Evolutionary conservation across 2,113 vertebrate genomes (phyloP), one percentile per base, ranked within the genome.

Genomic region (Notothenia coriiceps): DNA sequence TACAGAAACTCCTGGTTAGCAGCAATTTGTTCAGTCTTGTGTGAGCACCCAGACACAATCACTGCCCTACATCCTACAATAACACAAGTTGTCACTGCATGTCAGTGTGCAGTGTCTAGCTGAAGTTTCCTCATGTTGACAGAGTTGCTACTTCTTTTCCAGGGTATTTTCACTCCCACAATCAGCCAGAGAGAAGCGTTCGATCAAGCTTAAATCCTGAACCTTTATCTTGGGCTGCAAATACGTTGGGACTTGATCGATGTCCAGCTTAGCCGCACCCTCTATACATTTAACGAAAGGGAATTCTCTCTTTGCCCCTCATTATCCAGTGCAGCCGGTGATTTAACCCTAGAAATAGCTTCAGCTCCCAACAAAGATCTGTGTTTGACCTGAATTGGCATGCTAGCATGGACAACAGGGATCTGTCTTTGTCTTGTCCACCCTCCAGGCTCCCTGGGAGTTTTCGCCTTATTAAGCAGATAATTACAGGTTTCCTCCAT

Each of bases 301-400:
- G 90, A 82, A 90, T 83, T 90, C 84, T 90, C 89, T 84, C 65
- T 85, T 52, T 77, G 76, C 74, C 68, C 52, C 57, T 82, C 78
- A 70, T 72, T 82, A 86, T 83, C 82, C 82, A 66, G 52, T 56
- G 49, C 47, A 77, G 72, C 15, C 84, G 63, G 63, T 13, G 81
- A 68, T 82, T 90, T 75, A 83, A 84, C 63, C 75, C 67, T 47
- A 52, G 70, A 84, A 80, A 75, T 62, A 76, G 60, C 78, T 65
- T 65, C 63, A 72, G 67, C 74, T 68, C 76, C 57, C 22, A 77
- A 74, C 83, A 89, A 79, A 89, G 85, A 18, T 90, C 89, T 88
- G 83, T 91, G 89, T 92, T 74, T 85, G 79, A 82, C 84, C 64
- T 80, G 64, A 86, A 59, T 59, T 66, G 55, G 66, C 77, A 80